phyloP scores from a whole-genome alignment of 2,113 vertebrate species.

The Poecilia latipinna region DNA sequence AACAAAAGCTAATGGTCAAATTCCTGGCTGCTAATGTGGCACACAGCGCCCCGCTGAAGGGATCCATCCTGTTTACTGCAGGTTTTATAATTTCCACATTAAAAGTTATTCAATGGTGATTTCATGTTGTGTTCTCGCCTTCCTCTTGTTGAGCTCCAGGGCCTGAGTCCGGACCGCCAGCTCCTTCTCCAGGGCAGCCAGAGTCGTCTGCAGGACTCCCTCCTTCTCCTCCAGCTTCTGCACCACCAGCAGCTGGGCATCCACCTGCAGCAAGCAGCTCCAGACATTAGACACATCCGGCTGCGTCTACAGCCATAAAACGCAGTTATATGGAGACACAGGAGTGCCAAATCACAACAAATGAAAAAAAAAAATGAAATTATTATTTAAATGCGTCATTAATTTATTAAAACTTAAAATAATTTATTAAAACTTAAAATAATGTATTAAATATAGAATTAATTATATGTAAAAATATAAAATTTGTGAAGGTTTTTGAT shows the following conservation, averaged over 20 bases:
- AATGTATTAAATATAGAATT: too few species aligned
- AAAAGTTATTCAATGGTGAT: constrained; percentile 2
- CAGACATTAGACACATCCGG: background rate
- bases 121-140: constrained; percentile 77
- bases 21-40: constrained; percentile 38
- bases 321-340: too few species aligned
- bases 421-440: too few species aligned
- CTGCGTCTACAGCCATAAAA: background rate
- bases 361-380: too few species aligned
- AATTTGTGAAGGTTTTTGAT: background rate
- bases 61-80: constrained; percentile 11
- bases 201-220: constrained; percentile 86
- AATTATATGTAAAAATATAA: too few species aligned
- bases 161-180: constrained; percentile 86
- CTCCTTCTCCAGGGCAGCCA: constrained; percentile 89
- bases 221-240: constrained; percentile 94
- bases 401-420: too few species aligned
- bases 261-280: constrained; percentile 80
- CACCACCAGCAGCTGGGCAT: constrained; percentile 90
- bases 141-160: constrained; percentile 92
- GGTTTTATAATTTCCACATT: constrained; percentile 21
- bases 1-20: constrained; percentile 29
- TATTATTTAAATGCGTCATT: too few species aligned
- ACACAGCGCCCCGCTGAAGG: background rate
- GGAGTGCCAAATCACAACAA: too few species aligned